Evolutionary conservation across 2,113 vertebrate genomes (phyloP), one percentile per base, ranked within the genome.

Genomic region (Seriola aureovittata): DNA sequence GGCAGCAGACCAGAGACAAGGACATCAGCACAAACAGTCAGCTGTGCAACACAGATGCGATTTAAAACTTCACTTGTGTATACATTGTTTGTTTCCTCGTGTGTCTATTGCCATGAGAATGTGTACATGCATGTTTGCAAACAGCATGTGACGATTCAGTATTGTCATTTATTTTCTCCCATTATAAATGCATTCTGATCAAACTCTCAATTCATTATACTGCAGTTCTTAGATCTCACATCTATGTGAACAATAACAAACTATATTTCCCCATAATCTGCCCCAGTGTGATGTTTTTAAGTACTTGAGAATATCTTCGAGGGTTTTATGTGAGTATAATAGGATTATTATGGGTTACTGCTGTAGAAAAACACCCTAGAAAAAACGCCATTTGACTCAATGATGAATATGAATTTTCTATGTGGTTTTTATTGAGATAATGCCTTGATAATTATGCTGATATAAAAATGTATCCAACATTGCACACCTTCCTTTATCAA

Each of bases 321-420:
- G 23, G 42, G 29, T 72, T 75, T 57, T 62, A 57, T 64, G 67
- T 34, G 50, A 42, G 14, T 50, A 16, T 84, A 77, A 82, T 75
- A 68, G 65, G 71, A 85, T 89, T 80, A 85, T 89, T 75, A 78
- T 67, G 16, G 36, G 55, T 67, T 88, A 73, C 76, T 42, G 5
- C 21, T 64, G 16, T 62, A 40, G 17, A 74, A 40, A 44, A 44
- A 63, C 17, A 67, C 3, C 4, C 12, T 2, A 48, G 14, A 48
- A 48, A 48, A 48, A 48, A 44, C n/a, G 1, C 8, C 25, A 74
- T 78, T 55, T 36, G 21, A 25, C 19, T 60, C 42, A 8, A 4
- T 46, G 29, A 64, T 38, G 21, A 38, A 66, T 9, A 48, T n/a
- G 1, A 25, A 3, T 57, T 74, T 60, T 68, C 29, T 50, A 5